phyloP scores from a whole-genome alignment of 2,888 invertebrate genomes.

The Bibio marci region DNA sequence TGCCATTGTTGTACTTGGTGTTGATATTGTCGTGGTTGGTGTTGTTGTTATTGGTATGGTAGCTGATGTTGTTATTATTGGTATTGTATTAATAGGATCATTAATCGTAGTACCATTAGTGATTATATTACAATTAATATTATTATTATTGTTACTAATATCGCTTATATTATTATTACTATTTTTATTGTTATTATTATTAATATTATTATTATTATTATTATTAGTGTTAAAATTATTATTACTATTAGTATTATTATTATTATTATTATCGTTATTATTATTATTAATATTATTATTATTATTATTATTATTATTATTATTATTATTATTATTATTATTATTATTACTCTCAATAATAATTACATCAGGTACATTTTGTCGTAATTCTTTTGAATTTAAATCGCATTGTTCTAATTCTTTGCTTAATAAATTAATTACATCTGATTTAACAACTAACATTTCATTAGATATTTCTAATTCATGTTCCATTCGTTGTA shows the following conservation, averaged over 20 bases:
- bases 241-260: too few species aligned
- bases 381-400: constrained; percentile 17
- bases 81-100: too few species aligned
- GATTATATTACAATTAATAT: too few species aligned
- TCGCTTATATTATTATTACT: neutral
- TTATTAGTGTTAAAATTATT: neutral
- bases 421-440: constrained; percentile 35
- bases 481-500: constrained; percentile 34
- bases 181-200: neutral
- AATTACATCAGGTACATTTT: neutral
- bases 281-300: neutral
- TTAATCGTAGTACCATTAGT: too few species aligned
- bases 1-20: neutral
- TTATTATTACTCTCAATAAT: too few species aligned
- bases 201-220: neutral
- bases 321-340: too few species aligned
- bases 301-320: too few species aligned
- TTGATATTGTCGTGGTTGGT: neutral
- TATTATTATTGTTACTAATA: neutral
- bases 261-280: neutral
- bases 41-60: neutral
- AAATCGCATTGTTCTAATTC: constrained; percentile 30
- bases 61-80: neutral
- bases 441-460: constrained; percentile 34
- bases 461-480: constrained; percentile 34